Conservation (phyloP, 2,888 invertebrate genomes). For the Dendrolimus houi region DNA sequence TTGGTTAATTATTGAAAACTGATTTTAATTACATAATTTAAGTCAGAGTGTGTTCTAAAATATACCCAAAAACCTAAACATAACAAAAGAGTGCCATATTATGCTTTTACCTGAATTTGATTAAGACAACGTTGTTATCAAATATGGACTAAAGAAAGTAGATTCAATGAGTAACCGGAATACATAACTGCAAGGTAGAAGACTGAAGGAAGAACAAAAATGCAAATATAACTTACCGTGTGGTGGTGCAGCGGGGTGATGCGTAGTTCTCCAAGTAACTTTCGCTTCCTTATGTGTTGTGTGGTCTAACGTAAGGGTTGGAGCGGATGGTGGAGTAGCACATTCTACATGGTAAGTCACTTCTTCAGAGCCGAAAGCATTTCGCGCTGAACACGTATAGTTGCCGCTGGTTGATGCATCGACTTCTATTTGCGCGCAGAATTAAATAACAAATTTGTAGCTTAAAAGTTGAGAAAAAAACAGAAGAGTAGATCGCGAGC, state of each 20-base stretch:
- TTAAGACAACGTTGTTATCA: too few relatives aligned
- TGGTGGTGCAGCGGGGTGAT: constrained; percentile 76
- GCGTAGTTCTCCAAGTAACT: constrained; percentile 64
- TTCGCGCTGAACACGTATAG: constrained; percentile 89
- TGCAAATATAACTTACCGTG: constrained; percentile 38
- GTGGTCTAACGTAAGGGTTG: constrained; percentile 81
- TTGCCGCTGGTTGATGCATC: constrained; percentile 85
- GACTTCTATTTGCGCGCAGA: constrained; percentile 69
- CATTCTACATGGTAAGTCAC: constrained; percentile 88
- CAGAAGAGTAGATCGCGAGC: too few relatives aligned
- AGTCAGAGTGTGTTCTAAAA: too few relatives aligned
- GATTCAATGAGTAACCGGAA: too few relatives aligned
- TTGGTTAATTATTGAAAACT: too few relatives aligned
- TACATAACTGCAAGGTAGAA: not conserved
- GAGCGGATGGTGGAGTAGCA: constrained; percentile 83
- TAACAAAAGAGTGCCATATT: too few relatives aligned
- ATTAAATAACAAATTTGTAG: not conserved
- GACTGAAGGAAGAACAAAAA: not conserved
- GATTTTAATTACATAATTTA: too few relatives aligned
- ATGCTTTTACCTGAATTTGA: too few relatives aligned
- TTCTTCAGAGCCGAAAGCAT: constrained; percentile 89
- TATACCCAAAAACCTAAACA: too few relatives aligned
- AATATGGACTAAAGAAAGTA: too few relatives aligned
- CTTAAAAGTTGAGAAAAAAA: too few relatives aligned
- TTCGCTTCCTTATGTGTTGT: constrained; percentile 80